Base-by-base conservation (phyloP, 2,797 vertebrate genomes). In the Tapirus indicus region DNA sequence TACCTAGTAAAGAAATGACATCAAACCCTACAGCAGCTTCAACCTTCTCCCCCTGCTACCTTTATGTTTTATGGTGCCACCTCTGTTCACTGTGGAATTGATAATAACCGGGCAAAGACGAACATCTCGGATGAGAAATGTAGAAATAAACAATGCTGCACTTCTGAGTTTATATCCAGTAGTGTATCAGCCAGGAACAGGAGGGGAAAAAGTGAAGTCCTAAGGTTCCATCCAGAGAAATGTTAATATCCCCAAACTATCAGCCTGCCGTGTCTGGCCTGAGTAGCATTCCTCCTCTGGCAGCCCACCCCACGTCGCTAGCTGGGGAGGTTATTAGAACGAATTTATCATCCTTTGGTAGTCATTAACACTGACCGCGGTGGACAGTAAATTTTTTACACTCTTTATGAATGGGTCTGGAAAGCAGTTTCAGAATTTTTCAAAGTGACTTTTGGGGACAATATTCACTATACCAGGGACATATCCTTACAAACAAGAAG, bases 331-430 rank as follows among this genome's bases (percentile, higher is more conserved):
- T 87, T 41, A 44, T 83, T 87, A 92, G 82, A 54, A 92, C 93
- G 95, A 82, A 95, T 96, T 96, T 96, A 91, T 96, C 78, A 75
- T 75, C 96, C 94, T 95, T 87, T 35, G 25, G 69, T 79, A 72
- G 88, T 88, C 86, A 77, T 94, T 96, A 93, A 94, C 83, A 94
- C 56, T 44, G 84, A 93, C 88, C 41, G n/a, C 44, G 87, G 82
- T 84, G 79, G 83, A 72, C 38, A 47, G 96, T 94, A 93, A 86
- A 93, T 82, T 72, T 98, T 97, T 97, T 91, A 95, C 62, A 35
- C 47, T 93, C 78, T 96, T 96, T 97, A 93, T 95, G 97, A 98
- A 92, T 97, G 95, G 94, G 41, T 80, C 89, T 95, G 68, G 94
- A 66, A 96, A 91, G 88, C 38, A 88, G 78, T 97, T 96, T 96